Evolutionary conservation across 2,888 invertebrate genomes (phyloP), one percentile per base, ranked within the genome.

Genomic region (Pammene fasciana): DNA sequence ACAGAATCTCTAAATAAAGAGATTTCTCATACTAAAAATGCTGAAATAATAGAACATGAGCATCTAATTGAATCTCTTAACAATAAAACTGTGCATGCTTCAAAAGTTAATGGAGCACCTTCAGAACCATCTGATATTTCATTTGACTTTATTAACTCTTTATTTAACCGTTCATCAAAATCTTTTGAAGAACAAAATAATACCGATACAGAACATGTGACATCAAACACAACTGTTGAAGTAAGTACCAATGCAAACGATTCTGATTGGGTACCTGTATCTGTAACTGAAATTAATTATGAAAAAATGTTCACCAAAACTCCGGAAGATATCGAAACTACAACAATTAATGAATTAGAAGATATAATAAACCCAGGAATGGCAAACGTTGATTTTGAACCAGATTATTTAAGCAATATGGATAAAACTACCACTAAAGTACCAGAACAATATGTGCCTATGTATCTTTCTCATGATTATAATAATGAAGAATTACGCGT

Each of bases 231-330:
- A 43, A 78, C 75, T 65, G 76, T 72, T 52, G 62, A 70, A 18
- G 77, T 74, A 56, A 74, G 77, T 36, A 67, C 73, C 13, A 75
- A 73, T 59, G 81, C 83, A 46, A 84, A 84, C 18, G 86, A 86
- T 71, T 85, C 89, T 6, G 91, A 91, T 75, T 92, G 92, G 92
- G 75, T 91, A 50, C 81, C 86, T 34, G 87, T 86, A 80, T 62
- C 86, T 5, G 83, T 86, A n/a, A 84, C 87, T 34, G 90, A 90
- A 82, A 73, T 87, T 6, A 85, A 80, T 60, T 88, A 86, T 71
- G 79, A 82, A 68, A 85, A 87, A 71, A 75, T 79, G 50, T 83
- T 86, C 72, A 86, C 86, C 68, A 84, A 82, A 72, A 80, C 83
- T 75, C 78, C 80, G 72, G 83, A 82, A 70, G 77, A 75, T 38